phyloP scores from a whole-genome alignment of 2,113 vertebrate genomes.

The Solenodon paradoxus region DNA sequence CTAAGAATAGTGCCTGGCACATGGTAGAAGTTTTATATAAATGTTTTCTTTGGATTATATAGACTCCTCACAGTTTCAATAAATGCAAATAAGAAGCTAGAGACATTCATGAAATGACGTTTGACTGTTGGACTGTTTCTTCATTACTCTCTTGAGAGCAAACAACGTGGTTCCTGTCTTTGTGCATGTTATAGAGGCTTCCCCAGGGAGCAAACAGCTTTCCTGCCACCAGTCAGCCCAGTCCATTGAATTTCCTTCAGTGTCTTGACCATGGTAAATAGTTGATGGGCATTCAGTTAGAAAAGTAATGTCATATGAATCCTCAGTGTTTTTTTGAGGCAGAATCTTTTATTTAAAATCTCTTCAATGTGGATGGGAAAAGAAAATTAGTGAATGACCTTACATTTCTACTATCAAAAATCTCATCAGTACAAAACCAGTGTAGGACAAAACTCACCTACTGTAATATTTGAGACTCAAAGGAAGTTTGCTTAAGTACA shows the following conservation, averaged over 20 bases:
- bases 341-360: neutral
- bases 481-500: neutral
- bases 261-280: neutral
- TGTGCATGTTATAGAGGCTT: neutral
- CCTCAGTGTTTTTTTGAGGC: neutral
- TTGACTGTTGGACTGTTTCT: neutral
- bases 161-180: neutral
- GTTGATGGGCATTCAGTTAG: neutral
- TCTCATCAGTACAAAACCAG: neutral
- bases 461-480: neutral
- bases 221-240: neutral
- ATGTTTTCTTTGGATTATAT: neutral
- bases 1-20: neutral
- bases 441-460: neutral
- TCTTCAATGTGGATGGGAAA: neutral
- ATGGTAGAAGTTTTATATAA: neutral
- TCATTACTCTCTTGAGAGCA: neutral
- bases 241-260: neutral
- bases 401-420: neutral
- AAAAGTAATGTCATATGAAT: neutral
- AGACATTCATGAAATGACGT: slow-evolving; percentile 30
- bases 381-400: neutral
- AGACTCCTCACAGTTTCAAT: neutral
- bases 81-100: neutral
- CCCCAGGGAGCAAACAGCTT: neutral